Conservation (phyloP, 2,888 invertebrate genomes). For the Choristoneura rosaceana region DNA sequence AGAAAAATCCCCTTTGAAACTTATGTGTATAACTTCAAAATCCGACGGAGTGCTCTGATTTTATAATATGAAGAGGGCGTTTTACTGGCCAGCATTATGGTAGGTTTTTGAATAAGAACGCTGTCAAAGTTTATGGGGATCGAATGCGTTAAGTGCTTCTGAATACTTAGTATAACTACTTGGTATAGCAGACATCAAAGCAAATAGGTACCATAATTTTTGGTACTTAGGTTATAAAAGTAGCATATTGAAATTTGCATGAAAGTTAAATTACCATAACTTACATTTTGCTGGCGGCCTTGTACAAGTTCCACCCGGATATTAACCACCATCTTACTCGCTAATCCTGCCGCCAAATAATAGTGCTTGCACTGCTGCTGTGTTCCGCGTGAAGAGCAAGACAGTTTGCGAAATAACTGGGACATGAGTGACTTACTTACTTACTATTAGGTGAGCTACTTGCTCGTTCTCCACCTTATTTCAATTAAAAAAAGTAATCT, state of each 20-base stretch:
- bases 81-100: constrained; percentile 21
- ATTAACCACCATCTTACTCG: too few species aligned
- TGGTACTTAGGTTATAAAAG: neutral
- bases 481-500: too few species aligned
- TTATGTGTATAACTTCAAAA: constrained; percentile 38
- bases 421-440: too few species aligned
- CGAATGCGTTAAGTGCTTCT: constrained; percentile 13
- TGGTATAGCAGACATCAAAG: neutral
- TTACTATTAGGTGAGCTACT: too few species aligned
- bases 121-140: neutral
- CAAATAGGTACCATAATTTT: neutral
- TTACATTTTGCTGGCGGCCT: too few species aligned
- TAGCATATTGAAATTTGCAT: neutral
- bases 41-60: constrained; percentile 30
- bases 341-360: too few species aligned
- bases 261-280: neutral
- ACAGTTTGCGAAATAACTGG: too few species aligned
- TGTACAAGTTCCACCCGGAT: too few species aligned
- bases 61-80: constrained; percentile 21
- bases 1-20: constrained; percentile 35
- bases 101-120: neutral
- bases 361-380: too few species aligned
- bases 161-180: neutral
- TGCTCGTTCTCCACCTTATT: too few species aligned
- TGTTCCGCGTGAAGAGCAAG: too few species aligned